Base-by-base conservation (phyloP, 2,113 vertebrate species). In the Phasianus colchicus region DNA sequence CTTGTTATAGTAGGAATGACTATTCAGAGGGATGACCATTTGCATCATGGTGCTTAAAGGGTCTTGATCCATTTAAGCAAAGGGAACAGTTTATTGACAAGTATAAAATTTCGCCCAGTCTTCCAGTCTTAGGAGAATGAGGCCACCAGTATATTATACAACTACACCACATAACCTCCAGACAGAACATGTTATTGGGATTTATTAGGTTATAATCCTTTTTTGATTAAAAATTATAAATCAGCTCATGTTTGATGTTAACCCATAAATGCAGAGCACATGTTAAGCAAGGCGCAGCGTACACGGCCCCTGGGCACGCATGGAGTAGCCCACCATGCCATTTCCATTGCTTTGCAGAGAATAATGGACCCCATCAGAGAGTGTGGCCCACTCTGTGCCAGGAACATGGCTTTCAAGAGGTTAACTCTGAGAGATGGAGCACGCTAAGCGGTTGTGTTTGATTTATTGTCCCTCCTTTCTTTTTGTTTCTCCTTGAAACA, bases 221-320 rank as follows among this genome's bases (percentile, higher is more conserved):
- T 95, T 96, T 97, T 96, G 93, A 97, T 96, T 95, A 96, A 96
- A 97, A 96, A 94, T 95, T 83, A 94, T 95, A 97, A 95, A 95
- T 95, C 95, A 90, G 79, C 65, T 83, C 91, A 81, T 81, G 93
- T 95, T 97, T 96, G 94, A 95, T 86, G 93, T 96, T 94, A 97
- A 94, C 94, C 90, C 86, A 45, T 93, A 95, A 96, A 95, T 34
- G 94, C 93, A 79, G 52, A 88, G 94, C 93, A 93, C 91, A 72
- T 94, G 95, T 94, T 94, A 95, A 88, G 80, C 76, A 82, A 75
- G 93, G 76, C 16, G 0, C 2, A 21, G 89, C 9, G 63, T 58
- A 43, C 27, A 4, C 0, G 32, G 91, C 90, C 90, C 76, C 88
- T 86, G 92, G 91, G 73, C 63, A 45, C 5, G 57, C 76, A 58